Evolutionary conservation across 35 echinoderm and acorn worm genomes (phyloP), one percentile per base, ranked within the genome.

Genomic region (Eucidaris tribuloides): DNA sequence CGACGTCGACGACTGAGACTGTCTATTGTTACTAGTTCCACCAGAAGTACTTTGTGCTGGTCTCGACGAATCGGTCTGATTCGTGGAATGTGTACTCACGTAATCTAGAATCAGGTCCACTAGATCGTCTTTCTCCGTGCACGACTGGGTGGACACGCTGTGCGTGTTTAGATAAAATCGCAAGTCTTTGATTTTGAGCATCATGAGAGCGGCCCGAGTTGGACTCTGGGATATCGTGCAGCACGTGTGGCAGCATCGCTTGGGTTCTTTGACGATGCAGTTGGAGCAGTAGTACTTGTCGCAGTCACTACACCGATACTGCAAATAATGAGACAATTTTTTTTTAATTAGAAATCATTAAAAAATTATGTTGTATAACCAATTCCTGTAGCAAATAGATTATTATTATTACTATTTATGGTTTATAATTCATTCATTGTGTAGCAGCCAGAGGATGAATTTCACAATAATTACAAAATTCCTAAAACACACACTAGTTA

Each of bases 281-380:
- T 81, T 81, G 6, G 85, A 34, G 54, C 85, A 88, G 60, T 61
- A 88, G 18, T 64, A 66, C 49, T 81, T 88, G 6, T 59, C 42
- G 41, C 85, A 88, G 77, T 88, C 85, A 58, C 62, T 30, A 33
- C 85, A 88, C 13, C 77, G 76, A 38, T 71, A 65, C 85, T 88
- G 28, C 44, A 58, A 36, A 68, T 25, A 43, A 31, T n/a, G n/a
- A n/a, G n/a, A n/a, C n/a, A n/a, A n/a, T n/a, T n/a, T n/a, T n/a
- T n/a, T n/a, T n/a, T n/a, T n/a, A n/a, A n/a, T n/a, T n/a, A n/a
- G n/a, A n/a, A n/a, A n/a, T n/a, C n/a, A n/a, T n/a, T n/a, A n/a
- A n/a, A n/a, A n/a, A n/a, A n/a, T n/a, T n/a, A n/a, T n/a, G n/a
- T n/a, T n/a, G n/a, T n/a, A n/a, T n/a, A n/a, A n/a, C n/a, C n/a